Evolutionary conservation across 2,113 vertebrate species (phyloP).

Genomic region (Desmodus rotundus): DNA sequence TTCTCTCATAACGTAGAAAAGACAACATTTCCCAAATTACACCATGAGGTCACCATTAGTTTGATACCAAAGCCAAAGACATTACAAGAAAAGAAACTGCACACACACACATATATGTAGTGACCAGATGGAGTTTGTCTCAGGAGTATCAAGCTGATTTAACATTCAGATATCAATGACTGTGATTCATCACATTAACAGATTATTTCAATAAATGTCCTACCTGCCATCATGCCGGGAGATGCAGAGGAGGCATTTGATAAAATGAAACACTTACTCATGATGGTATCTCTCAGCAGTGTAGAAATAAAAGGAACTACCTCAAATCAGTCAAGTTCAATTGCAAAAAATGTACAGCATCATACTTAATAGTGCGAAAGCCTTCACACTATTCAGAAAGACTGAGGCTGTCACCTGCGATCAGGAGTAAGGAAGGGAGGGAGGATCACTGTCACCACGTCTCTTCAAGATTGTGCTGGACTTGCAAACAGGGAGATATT

Average conservation of each 20-base stretch:
- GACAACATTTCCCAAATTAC: neutral
- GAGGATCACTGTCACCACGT: too few species aligned
- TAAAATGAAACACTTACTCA: neutral
- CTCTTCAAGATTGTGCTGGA: fast-evolving
- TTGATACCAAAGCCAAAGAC: neutral
- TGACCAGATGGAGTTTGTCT: neutral
- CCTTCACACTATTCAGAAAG: too few species aligned
- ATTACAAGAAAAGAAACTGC: neutral
- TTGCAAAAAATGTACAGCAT: too few species aligned
- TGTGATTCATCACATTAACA: neutral
- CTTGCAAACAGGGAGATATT: too few species aligned
- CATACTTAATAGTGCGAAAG: too few species aligned
- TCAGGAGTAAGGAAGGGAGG: neutral
- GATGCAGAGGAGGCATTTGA: neutral
- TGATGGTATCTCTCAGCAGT: neutral
- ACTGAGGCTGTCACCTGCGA: fast-evolving
- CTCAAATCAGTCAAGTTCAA: neutral
- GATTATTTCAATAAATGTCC: neutral
- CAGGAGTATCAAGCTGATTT: neutral
- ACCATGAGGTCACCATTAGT: neutral
- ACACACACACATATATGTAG: too few species aligned
- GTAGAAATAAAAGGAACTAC: neutral
- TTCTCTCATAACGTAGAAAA: neutral
- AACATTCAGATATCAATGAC: neutral
- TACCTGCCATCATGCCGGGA: neutral